A percentile compares a stretch with the other conserved stretches of the same genome.
Conservation (phyloP, 2,888 invertebrate species). For the Cosmia pyralina region DNA sequence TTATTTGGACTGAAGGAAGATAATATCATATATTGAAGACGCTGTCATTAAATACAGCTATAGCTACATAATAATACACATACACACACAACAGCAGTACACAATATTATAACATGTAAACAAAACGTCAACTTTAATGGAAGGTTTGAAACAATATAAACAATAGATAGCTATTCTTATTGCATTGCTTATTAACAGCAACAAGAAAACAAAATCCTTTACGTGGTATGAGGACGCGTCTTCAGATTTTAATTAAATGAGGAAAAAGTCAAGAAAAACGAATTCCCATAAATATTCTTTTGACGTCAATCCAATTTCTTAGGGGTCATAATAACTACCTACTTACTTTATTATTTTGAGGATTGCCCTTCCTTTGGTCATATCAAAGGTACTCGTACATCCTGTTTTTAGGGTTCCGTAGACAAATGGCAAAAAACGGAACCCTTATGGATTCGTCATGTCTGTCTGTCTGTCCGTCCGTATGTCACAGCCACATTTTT, state of each 20-base stretch:
- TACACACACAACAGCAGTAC: not conserved
- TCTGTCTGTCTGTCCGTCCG: no score
- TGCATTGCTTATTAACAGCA: not conserved
- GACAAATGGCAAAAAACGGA: no score
- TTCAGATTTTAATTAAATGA: constrained; percentile 7
- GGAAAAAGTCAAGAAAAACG: constrained; percentile 1
- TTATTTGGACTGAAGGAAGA: constrained; percentile 26
- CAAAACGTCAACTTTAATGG: constrained; percentile 30
- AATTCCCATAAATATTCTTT: not conserved
- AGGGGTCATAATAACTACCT: not conserved
- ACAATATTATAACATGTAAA: constrained; percentile 19
- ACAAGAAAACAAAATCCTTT: not conserved
- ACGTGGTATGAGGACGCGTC: not conserved
- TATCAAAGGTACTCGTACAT: not conserved
- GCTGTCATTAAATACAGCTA: constrained; percentile 23
- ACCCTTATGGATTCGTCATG: no score
- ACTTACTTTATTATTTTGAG: not conserved
- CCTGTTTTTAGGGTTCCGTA: no score
- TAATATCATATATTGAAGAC: constrained; percentile 39
- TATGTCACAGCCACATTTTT: no score
- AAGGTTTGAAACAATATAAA: constrained; percentile 19
- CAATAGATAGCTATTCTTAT: no score
- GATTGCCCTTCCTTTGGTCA: not conserved
- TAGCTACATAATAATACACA: not conserved
- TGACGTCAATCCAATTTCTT: constrained; percentile 7